A percentile compares a stretch with the other conserved stretches of the same genome.
These are phyloP conservation scores for Ormyrus labotus DNA, from an alignment of 2,888 invertebrate genomes.

Conservation along the genomic window DNA sequence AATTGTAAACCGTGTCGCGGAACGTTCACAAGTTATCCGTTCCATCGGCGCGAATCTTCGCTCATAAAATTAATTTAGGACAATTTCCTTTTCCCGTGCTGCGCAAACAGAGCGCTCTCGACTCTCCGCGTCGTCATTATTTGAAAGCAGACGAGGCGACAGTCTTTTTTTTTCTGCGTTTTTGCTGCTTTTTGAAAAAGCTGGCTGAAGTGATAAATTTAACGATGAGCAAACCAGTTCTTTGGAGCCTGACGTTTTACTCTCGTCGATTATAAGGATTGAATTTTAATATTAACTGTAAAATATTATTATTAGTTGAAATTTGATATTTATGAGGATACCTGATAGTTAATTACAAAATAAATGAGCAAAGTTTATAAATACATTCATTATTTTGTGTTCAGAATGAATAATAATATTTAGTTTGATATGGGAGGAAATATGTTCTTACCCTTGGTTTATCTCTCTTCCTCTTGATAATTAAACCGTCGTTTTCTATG, in stretches of 20 bases:
- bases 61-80: conserved; percentile 56
- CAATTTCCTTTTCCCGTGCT: conserved; percentile 51
- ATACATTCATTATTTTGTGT: not conserved
- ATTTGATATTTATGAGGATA: too few species aligned
- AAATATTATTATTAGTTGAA: too few species aligned
- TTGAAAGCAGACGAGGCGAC: not conserved
- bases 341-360: too few species aligned
- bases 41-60: conserved; percentile 53
- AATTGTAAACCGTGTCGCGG: conserved; percentile 58
- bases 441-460: conserved; percentile 61
- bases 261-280: too few species aligned
- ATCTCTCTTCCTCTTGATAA: conserved; percentile 82
- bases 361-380: not conserved
- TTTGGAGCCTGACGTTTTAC: too few species aligned
- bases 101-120: conserved; percentile 9
- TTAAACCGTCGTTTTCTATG: conserved; percentile 91
- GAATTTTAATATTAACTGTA: too few species aligned
- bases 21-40: conserved; percentile 49
- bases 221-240: too few species aligned
- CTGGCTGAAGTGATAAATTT: too few species aligned
- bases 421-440: not conserved
- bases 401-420: not conserved
- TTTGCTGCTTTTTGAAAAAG: too few species aligned
- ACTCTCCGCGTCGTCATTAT: not conserved
- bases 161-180: not conserved